Conservation (phyloP, 2,888 invertebrate genomes). For the Agrypnus murinus region DNA sequence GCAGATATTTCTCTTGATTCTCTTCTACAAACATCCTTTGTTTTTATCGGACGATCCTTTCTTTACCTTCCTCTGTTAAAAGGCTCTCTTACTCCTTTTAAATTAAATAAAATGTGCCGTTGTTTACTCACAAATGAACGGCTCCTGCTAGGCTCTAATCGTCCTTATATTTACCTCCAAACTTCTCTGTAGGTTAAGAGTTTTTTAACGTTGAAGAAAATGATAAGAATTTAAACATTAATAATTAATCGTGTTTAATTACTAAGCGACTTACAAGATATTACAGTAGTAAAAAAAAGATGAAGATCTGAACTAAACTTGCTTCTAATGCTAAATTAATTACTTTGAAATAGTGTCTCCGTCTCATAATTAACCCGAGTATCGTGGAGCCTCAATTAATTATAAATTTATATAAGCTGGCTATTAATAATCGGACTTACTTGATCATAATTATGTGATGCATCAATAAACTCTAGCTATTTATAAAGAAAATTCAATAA, state of each 20-base stretch:
- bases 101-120: conserved; percentile 36
- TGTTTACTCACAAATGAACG: conserved; percentile 25
- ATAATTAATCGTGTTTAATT: neutral
- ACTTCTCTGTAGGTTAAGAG: neutral
- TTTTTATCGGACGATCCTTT: conserved; percentile 39
- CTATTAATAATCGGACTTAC: conserved; percentile 29
- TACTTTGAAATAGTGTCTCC: conserved; percentile 17
- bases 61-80: conserved; percentile 34
- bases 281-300: neutral
- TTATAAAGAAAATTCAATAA: conserved; percentile 4
- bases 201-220: neutral
- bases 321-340: conserved; percentile 24
- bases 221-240: neutral
- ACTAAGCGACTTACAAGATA: neutral
- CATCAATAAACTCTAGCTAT: conserved; percentile 20
- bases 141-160: conserved; percentile 1
- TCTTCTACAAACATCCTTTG: conserved; percentile 39
- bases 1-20: conserved; percentile 33
- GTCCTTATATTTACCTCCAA: conserved; percentile 7
- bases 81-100: conserved; percentile 32
- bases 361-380: conserved; percentile 21
- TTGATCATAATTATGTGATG: conserved; percentile 6
- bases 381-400: conserved; percentile 32
- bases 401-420: conserved; percentile 28
- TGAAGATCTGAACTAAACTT: neutral